Evolutionary conservation across 2,888 invertebrate genomes (phyloP), one percentile per base, ranked within the genome.

Genomic region (Cheilosia soror): DNA sequence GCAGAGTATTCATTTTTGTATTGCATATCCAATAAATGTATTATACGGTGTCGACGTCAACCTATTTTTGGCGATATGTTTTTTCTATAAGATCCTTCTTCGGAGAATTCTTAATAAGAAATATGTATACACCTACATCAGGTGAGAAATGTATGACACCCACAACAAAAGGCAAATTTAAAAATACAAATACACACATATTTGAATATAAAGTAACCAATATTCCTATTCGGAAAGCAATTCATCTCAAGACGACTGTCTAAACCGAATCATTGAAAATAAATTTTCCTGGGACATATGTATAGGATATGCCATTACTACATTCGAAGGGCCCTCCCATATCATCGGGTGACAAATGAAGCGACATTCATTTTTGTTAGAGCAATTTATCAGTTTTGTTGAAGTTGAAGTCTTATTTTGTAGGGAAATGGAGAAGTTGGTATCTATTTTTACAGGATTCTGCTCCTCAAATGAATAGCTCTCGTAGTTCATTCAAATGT

Each of bases 401-500:
- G 51, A 27, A 27, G 25, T 49, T 7, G 20, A 15, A 9, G 20
- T 11, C 9, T 51, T 27, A 51, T 51, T 51, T 13, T 7, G 5
- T 13, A 5, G 11, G 11, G 3, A 47, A 47, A 15, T 47, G 44
- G 2, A 62, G 47, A 62, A 31, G 60, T 5, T 33, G 44, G 20
- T 33, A 25, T 47, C 15, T 27, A 6, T 27, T 44, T n/a, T 42
- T 42, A 4, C 4, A 11, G 37, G 2, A 37, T 1, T 37, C 11
- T 3, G 11, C 11, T 25, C 5, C 20, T 27, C 7, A 29, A 42
- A 15, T 15, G 62, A 40, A 63, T 53, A 33, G n/a, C 55, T 31
- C 42, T 57, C 37, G 57, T 73, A 63, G 55, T 44, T 73, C 44
- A 63, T 63, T 31, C 9, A 66, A 62, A 66, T 20, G 25, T 37